These are phyloP conservation scores for Chrysemys picta DNA, from an alignment of 2,113 vertebrate species.

Conservation along the genomic window DNA sequence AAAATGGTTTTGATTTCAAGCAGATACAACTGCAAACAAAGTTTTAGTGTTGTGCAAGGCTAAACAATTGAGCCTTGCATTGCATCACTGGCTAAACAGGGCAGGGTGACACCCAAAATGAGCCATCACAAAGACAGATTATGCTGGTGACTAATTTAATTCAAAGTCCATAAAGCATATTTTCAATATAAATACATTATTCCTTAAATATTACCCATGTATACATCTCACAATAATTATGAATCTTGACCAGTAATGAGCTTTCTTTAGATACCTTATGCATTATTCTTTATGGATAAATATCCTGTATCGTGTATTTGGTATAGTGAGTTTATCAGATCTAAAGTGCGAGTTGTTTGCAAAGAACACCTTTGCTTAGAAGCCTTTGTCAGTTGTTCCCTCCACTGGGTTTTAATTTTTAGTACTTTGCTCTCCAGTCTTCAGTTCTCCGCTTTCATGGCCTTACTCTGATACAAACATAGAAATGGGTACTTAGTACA, in stretches of 20 bases:
- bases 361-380: neutral
- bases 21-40: too few relatives aligned
- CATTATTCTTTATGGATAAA: neutral
- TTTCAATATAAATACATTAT: neutral
- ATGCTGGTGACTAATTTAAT: neutral
- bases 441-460: neutral
- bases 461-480: neutral
- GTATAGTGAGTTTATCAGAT: neutral
- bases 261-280: neutral
- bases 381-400: neutral
- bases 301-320: neutral
- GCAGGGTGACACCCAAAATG: neutral
- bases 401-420: neutral
- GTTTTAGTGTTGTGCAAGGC: neutral
- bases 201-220: neutral
- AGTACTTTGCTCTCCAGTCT: neutral
- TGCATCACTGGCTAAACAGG: neutral
- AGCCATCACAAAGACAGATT: neutral
- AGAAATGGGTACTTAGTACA: neutral
- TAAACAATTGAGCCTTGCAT: neutral
- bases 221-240: neutral
- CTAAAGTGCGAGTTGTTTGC: neutral
- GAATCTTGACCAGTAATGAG: neutral
- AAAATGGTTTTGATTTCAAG: neutral
- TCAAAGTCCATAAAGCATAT: neutral